A percentile compares a stretch with the other conserved stretches of the same genome.
Conservation (phyloP, 2,113 vertebrate species). For the Sceloporus tristichus region DNA sequence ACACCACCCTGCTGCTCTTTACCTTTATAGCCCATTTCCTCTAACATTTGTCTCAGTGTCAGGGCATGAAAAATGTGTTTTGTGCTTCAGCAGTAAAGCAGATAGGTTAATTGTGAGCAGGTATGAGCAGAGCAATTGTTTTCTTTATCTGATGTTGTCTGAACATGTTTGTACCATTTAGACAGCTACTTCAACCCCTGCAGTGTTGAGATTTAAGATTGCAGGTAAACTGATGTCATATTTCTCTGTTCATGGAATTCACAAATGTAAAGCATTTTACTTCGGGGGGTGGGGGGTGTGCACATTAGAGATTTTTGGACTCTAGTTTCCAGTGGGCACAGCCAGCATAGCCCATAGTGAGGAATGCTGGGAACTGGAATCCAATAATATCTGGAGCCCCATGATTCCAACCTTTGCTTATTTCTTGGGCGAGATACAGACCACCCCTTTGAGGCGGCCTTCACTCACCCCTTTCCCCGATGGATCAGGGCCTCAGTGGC, state of each 20-base stretch:
- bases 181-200: not conserved
- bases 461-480: no score
- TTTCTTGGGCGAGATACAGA: no score
- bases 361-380: not conserved
- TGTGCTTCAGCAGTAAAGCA: constrained; percentile 53
- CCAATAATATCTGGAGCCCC: not conserved
- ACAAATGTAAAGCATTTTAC: not conserved
- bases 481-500: no score
- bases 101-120: constrained; percentile 49
- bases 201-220: constrained; percentile 4
- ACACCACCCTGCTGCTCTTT: not conserved
- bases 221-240: not conserved
- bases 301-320: not conserved
- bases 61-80: constrained; percentile 49
- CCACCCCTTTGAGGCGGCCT: no score
- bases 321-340: not conserved
- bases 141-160: constrained; percentile 60
- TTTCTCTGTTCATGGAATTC: not conserved
- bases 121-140: constrained; percentile 58
- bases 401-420: no score
- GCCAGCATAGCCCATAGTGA: not conserved
- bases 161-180: not conserved
- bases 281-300: no score
- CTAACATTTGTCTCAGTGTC: constrained; percentile 60
- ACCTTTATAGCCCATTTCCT: constrained; percentile 54